These are phyloP conservation scores for Choristoneura fumiferana DNA, from an alignment of 1,140 invertebrate species.

Conservation along the genomic window DNA sequence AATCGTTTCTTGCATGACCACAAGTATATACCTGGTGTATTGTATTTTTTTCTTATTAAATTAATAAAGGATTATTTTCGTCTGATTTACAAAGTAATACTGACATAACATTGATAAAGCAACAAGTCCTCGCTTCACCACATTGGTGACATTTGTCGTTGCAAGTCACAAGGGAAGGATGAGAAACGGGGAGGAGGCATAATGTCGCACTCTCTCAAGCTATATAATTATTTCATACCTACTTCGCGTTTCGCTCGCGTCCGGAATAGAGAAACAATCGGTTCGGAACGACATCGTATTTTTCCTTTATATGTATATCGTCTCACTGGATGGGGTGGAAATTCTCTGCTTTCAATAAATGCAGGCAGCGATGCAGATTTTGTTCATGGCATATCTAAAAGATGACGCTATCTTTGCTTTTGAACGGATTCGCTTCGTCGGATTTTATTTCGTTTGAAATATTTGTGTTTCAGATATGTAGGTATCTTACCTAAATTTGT, in stretches of 20 bases:
- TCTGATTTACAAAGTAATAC: too few relatives aligned
- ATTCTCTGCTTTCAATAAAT: conserved; percentile 51
- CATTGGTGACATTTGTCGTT: conserved; percentile 54
- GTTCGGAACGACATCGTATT: conserved; percentile 49
- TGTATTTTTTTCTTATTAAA: too few relatives aligned
- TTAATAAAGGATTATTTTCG: too few relatives aligned
- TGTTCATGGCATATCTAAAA: conserved; percentile 8
- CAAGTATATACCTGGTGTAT: too few relatives aligned
- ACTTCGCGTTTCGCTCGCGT: conserved; percentile 59
- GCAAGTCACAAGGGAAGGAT: conserved; percentile 30
- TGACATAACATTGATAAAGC: conserved; percentile 67
- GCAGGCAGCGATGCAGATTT: conserved; percentile 33
- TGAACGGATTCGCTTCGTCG: not conserved
- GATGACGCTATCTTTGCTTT: not conserved
- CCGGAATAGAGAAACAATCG: conserved; percentile 64
- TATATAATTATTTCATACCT: conserved; percentile 72
- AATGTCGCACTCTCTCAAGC: conserved; percentile 50
- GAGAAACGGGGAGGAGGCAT: conserved; percentile 17
- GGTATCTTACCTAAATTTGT: too few relatives aligned
- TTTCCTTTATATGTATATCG: conserved; percentile 61
- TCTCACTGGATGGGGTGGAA: conserved; percentile 35
- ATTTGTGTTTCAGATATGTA: too few relatives aligned
- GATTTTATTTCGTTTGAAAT: not conserved
- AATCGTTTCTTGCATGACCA: too few relatives aligned
- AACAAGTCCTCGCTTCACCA: conserved; percentile 69